These are phyloP conservation scores for Neuroscelio doddi DNA, from an alignment of 2,888 invertebrate genomes.

Conservation along the genomic window DNA sequence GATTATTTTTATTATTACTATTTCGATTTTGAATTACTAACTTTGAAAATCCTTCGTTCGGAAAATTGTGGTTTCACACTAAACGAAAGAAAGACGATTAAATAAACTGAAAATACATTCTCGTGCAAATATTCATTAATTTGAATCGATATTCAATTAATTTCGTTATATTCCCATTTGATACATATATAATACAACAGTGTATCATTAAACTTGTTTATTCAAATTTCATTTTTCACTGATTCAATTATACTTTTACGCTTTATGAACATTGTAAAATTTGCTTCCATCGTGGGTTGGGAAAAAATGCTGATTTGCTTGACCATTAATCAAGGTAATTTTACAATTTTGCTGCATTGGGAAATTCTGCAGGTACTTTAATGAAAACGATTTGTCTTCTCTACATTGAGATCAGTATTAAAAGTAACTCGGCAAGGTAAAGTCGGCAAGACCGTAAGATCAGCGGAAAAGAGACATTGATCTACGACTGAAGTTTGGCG, in stretches of 20 bases:
- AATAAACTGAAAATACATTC: slow-evolving; percentile 7
- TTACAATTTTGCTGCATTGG: slow-evolving; percentile 24
- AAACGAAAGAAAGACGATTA: background rate
- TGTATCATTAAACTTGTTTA: no score
- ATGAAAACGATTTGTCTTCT: slow-evolving; percentile 44
- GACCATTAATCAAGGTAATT: slow-evolving; percentile 40
- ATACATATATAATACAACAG: no score
- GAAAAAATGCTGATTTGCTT: no score
- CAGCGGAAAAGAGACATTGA: slow-evolving; percentile 50
- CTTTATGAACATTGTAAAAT: no score
- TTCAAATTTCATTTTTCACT: no score
- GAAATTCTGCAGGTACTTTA: slow-evolving; percentile 32
- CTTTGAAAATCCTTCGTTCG: slow-evolving; percentile 7
- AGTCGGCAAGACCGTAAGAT: slow-evolving; percentile 30
- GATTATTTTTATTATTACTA: slow-evolving; percentile 40
- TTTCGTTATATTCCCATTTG: no score
- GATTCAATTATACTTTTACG: no score
- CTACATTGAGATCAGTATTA: slow-evolving; percentile 41
- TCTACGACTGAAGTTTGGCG: slow-evolving; percentile 60
- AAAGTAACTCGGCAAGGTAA: slow-evolving; percentile 29
- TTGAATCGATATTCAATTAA: no score
- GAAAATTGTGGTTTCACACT: slow-evolving; percentile 4
- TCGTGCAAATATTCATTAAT: no score
- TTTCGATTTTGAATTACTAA: slow-evolving; percentile 20
- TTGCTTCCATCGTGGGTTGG: no score